These are phyloP conservation scores for Parnassius glacialis DNA, from an alignment of 2,888 invertebrate genomes.

Conservation along the genomic window DNA sequence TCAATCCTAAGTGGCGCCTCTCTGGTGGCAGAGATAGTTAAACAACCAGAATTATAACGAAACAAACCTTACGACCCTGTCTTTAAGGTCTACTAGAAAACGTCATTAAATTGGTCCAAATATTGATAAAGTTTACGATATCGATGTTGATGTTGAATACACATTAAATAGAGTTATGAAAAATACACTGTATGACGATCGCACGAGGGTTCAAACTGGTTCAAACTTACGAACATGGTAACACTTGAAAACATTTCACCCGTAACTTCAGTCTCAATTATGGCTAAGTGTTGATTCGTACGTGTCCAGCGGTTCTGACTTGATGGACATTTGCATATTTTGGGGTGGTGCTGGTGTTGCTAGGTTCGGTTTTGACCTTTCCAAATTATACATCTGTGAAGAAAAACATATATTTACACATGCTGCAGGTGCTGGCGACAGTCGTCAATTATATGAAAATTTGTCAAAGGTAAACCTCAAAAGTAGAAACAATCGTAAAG, in stretches of 20 bases:
- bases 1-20: too few species aligned
- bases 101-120: conserved; percentile 13
- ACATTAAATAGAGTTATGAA: neutral
- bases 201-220: conserved; percentile 15
- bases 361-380: conserved; percentile 54
- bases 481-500: too few species aligned
- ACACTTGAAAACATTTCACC: conserved; percentile 9
- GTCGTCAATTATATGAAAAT: too few species aligned
- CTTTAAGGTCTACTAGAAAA: conserved; percentile 4
- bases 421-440: too few species aligned
- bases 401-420: neutral
- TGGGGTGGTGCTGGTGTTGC: conserved; percentile 34
- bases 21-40: too few species aligned
- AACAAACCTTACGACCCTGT: conserved; percentile 13
- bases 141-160: conserved; percentile 4
- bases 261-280: conserved; percentile 8
- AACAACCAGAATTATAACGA: neutral
- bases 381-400: conserved; percentile 67
- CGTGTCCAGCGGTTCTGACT: conserved; percentile 54
- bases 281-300: conserved; percentile 10
- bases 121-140: conserved; percentile 9
- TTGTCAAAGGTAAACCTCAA: too few species aligned
- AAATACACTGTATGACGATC: conserved; percentile 10
- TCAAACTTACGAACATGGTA: conserved; percentile 20
- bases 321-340: conserved; percentile 48